A percentile compares a stretch with the other conserved stretches of the same genome.
phyloP scores from a whole-genome alignment of 1,140 invertebrate genomes.

The Apis florea region DNA sequence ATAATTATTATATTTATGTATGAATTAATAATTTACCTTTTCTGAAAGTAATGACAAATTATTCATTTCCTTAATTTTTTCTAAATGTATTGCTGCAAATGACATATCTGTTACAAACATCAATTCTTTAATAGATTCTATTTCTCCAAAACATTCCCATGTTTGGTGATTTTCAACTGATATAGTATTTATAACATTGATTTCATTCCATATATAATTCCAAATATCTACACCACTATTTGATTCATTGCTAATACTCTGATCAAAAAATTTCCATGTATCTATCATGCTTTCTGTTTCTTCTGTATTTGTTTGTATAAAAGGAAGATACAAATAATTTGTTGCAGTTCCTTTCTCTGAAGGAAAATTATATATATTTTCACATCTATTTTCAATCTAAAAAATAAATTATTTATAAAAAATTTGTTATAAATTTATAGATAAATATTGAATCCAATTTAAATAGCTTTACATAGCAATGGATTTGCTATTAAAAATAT shows the following conservation, averaged over 20 bases:
- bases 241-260: slow-evolving; percentile 33
- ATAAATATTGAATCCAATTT: too few relatives aligned
- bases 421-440: not conserved
- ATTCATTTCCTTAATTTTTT: slow-evolving; percentile 64
- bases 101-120: slow-evolving; percentile 70
- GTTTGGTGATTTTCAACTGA: slow-evolving; percentile 61
- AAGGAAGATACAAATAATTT: not conserved
- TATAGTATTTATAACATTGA: not conserved
- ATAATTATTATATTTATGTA: not conserved
- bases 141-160: slow-evolving; percentile 74
- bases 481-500: too few relatives aligned
- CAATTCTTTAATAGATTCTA: slow-evolving; percentile 63
- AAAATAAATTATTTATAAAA: not conserved
- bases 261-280: slow-evolving; percentile 43
- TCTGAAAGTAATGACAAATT: slow-evolving; percentile 55
- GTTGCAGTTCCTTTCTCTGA: not conserved
- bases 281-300: slow-evolving; percentile 49
- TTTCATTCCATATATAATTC: slow-evolving; percentile 27
- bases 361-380: not conserved
- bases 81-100: slow-evolving; percentile 69
- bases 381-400: not conserved
- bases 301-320: not conserved
- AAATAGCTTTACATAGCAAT: too few relatives aligned
- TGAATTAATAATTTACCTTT: slow-evolving; percentile 44
- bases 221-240: slow-evolving; percentile 11